Evolutionary conservation across 2,888 invertebrate genomes (phyloP), one percentile per base, ranked within the genome.

Genomic region (Brachypalpus laphriformis): DNA sequence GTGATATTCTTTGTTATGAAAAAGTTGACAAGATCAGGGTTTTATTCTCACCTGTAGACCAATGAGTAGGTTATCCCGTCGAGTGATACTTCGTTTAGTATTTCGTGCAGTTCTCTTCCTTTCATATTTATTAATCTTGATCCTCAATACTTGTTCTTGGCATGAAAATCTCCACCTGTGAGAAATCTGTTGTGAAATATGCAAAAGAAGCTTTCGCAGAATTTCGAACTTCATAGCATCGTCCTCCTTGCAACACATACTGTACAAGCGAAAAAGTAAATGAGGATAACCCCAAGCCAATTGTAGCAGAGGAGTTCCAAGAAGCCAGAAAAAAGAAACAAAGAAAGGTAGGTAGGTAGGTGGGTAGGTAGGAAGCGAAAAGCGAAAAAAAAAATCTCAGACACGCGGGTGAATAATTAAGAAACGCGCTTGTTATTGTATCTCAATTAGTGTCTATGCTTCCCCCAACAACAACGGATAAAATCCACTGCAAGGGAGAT

Each of bases 391-490:
- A 65, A 14, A 45, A 42, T 7, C 6, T 42, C 76, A 66, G 57
- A 57, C 66, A 66, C 66, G 57, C 56, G 75, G 66, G 40, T 57
- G 57, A 57, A 57, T 59, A 76, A 76, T 66, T 66, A 76, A 40
- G 57, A 40, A 68, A 59, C 59, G 49, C 59, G 49, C 68, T 68
- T 68, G 51, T 57, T 66, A 28, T 57, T 68, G 66, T 76, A 76
- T 59, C 76, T 68, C 68, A 59, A 76, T 76, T 76, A 51, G 49
- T 20, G 5, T n/a, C n/a, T n/a, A 37, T 74, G 28, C 51, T 40
- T 42, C 37, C 37, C 25, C 22, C 11, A 34, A 34, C 11, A 16
- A 20, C 9, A 47, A 18, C 8, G 7, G n/a, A n/a, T n/a, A n/a
- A n/a, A n/a, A n/a, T n/a, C n/a, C n/a, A n/a, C n/a, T n/a, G n/a